Evolutionary conservation across 92 coral and sea anemone genomes (phyloP).

Genomic region (Actinernus sp.): DNA sequence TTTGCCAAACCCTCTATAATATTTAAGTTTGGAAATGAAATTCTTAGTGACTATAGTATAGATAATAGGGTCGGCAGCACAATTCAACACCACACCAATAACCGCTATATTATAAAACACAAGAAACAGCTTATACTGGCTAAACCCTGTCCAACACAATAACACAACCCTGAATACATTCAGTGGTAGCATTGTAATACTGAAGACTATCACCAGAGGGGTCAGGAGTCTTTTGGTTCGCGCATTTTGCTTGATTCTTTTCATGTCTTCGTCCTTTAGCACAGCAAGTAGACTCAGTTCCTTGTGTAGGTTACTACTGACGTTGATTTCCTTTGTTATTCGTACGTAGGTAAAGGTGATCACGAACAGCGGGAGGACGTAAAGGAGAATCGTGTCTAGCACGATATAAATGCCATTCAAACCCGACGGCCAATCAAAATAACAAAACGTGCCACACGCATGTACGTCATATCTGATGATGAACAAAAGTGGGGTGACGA

Average conservation of each 20-base stretch:
- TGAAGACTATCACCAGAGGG: slow-evolving; percentile 57
- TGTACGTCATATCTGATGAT: slow-evolving; percentile 50
- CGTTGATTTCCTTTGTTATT: slow-evolving; percentile 35
- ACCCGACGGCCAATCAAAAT: slow-evolving; percentile 63
- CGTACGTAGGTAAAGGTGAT: slow-evolving; percentile 49
- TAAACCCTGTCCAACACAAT: slow-evolving; percentile 5
- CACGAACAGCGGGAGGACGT: slow-evolving; percentile 43
- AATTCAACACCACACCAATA: slow-evolving; percentile 29
- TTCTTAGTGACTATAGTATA: slow-evolving; percentile 50
- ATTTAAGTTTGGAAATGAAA: slow-evolving; percentile 20
- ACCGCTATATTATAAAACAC: slow-evolving; percentile 11
- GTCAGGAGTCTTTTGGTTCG: slow-evolving; percentile 60
- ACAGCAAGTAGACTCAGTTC: neutral
- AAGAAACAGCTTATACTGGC: slow-evolving; percentile 12
- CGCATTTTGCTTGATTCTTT: slow-evolving; percentile 31
- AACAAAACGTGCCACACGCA: slow-evolving; percentile 46
- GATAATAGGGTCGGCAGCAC: slow-evolving; percentile 64
- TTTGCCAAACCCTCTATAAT: too few species aligned
- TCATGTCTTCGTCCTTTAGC: slow-evolving; percentile 12
- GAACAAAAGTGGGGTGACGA: slow-evolving; percentile 70
- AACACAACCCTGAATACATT: slow-evolving; percentile 17
- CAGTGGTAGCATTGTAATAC: slow-evolving; percentile 63
- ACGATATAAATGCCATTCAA: slow-evolving; percentile 25
- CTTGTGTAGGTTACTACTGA: slow-evolving; percentile 27
- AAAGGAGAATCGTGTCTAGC: slow-evolving; percentile 16